Evolutionary conservation across 1,140 invertebrate species (phyloP).

Genomic region (Heliconius eleuchia): DNA sequence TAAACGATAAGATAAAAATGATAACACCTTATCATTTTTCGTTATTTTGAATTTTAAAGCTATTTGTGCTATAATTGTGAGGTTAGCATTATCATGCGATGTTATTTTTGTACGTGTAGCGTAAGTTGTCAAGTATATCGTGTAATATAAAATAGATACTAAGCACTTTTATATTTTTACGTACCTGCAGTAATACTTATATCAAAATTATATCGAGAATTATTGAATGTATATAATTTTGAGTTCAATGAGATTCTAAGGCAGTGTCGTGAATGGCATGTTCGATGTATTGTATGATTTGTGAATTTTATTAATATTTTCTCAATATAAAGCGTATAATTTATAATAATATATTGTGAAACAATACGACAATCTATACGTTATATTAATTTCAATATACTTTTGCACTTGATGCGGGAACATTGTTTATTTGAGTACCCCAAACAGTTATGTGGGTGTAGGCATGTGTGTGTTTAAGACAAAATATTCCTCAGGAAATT

Average conservation of each 20-base stretch:
- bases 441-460: not conserved
- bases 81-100: not conserved
- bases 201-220: no score
- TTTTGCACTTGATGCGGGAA: not conserved
- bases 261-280: not conserved
- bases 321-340: not conserved
- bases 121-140: not conserved
- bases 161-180: no score
- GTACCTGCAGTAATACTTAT: no score
- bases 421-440: slow-evolving; percentile 7
- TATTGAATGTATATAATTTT: not conserved
- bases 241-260: not conserved
- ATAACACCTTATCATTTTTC: not conserved
- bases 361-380: not conserved
- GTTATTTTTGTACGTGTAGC: not conserved
- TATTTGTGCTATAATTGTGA: not conserved
- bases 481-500: no score
- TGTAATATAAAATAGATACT: not conserved
- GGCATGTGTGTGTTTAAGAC: no score
- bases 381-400: not conserved
- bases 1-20: not conserved
- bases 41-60: not conserved
- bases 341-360: not conserved
- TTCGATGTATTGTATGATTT: not conserved
- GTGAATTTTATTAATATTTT: not conserved